phyloP scores from a whole-genome alignment of 2,113 vertebrate species.

The Centrocercus urophasianus region DNA sequence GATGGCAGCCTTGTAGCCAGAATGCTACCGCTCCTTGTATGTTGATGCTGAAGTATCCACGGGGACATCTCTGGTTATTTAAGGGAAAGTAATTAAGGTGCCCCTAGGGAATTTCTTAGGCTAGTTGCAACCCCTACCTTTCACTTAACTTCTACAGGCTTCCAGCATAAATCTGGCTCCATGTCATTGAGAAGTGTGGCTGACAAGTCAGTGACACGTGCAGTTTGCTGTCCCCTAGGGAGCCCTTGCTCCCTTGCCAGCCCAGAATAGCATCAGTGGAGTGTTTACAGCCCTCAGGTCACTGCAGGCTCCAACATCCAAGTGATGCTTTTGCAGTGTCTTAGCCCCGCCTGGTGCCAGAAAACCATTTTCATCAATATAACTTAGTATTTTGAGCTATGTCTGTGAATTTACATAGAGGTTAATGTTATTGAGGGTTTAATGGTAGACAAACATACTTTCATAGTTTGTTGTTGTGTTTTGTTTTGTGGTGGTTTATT shows the following conservation, averaged over 20 bases:
- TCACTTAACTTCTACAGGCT: not conserved
- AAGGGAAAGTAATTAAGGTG: not conserved
- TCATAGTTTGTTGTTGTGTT: not conserved
- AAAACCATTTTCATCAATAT: not conserved
- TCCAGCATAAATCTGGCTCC: not conserved
- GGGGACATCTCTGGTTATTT: not conserved
- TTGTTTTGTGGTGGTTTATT: not conserved
- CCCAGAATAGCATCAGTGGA: not conserved
- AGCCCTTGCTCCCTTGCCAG: not conserved
- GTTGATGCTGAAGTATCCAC: not conserved
- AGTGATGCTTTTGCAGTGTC: fast-evolving
- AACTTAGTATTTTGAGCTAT: not conserved
- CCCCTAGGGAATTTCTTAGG: not conserved
- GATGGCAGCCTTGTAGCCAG: not conserved
- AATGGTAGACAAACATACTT: not conserved
- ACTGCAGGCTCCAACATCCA: not conserved
- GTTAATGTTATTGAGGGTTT: not conserved
- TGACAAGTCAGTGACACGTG: not conserved
- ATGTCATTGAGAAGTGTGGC: fast-evolving
- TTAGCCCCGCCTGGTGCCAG: not conserved
- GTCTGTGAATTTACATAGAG: not conserved
- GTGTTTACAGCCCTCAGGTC: not conserved
- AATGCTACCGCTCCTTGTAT: not conserved
- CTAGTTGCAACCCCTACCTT: not conserved
- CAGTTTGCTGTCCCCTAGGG: not conserved